Conservation (phyloP, 2,888 invertebrate species). For the Calliphora vomitoria region DNA sequence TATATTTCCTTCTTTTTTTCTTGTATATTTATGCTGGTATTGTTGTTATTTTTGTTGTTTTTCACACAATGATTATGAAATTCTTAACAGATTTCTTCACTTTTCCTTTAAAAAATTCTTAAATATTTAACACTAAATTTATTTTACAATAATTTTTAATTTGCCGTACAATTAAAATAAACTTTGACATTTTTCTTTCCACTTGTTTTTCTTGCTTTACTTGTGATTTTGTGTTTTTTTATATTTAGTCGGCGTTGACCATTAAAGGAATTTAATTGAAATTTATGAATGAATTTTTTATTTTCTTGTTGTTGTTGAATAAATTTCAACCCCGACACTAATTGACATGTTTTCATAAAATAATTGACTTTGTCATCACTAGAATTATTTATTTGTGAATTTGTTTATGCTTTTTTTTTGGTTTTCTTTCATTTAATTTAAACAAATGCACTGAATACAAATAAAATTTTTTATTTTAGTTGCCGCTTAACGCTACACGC, state of each 20-base stretch:
- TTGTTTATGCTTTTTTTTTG: background rate
- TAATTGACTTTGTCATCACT: conserved; percentile 64
- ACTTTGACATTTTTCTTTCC: conserved; percentile 56
- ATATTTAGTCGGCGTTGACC: background rate
- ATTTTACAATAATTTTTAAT: conserved; percentile 14
- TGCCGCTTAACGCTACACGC: conserved; percentile 26
- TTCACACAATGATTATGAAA: conserved; percentile 52
- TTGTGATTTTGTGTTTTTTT: conserved; percentile 5
- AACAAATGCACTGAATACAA: conserved; percentile 44
- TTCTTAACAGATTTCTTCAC: background rate
- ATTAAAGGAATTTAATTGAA: conserved; percentile 28
- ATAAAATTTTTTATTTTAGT: conserved; percentile 26
- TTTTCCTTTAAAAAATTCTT: conserved; percentile 26
- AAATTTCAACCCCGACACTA: conserved; percentile 2
- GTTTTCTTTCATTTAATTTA: conserved; percentile 5
- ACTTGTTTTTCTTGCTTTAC: conserved; percentile 23
- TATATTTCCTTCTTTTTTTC: conserved; percentile 34
- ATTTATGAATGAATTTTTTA: conserved; percentile 18
- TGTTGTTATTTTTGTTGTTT: conserved; percentile 28
- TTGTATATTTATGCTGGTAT: background rate
- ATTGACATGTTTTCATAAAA: conserved; percentile 55
- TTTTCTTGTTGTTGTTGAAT: background rate
- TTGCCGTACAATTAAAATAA: conserved; percentile 16
- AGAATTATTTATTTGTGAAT: background rate
- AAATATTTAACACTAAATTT: background rate